Evolutionary conservation across 2,797 vertebrate species (phyloP), one percentile per base, ranked within the genome.

Genomic region (Capromys pilorides): DNA sequence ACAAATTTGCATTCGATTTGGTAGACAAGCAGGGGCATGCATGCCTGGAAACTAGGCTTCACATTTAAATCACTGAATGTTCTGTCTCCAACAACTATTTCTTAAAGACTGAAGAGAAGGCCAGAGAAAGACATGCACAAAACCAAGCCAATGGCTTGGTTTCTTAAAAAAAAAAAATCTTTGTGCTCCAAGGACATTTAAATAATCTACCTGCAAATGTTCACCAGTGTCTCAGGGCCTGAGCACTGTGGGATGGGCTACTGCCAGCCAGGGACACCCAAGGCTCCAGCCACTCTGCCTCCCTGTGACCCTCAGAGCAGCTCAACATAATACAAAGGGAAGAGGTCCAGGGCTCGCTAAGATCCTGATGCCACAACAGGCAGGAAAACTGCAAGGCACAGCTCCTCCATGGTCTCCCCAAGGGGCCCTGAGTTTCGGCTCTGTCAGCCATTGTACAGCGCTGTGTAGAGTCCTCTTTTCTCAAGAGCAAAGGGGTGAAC

Each of bases 351-450:
- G 21, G 24, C 0, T 13, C 1, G 2, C 10, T 6, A 4, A 11
- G 19, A 19, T 36, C n/a, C 33, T 19, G 18, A 3, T 5, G 80
- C 12, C 26, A 16, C 59, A 41, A 61, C 21, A 6, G 7, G 0
- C 4, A 24, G 19, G 69, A 36, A 28, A 14, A 36, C 7, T 1
- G 16, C 22, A 14, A 66, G 6, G 45, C 4, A 0, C 0, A 21
- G 24, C 36, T 87, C 36, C 93, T 36, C 14, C 8, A 11, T 24
- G 26, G 14, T n/a, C 59, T 66, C 57, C 24, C 2, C 3, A 41
- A 36, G 64, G 49, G 31, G 33, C 59, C 33, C 26, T 3, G 75
- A 75, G 31, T 33, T 21, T 88, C 41, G 4, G 21, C 18, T 16
- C 26, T 16, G 24, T 19, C 62, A 18, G 51, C 9, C 82, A 3